Evolutionary conservation across 2,113 vertebrate species (phyloP).

Genomic region (Pogona vitticeps): DNA sequence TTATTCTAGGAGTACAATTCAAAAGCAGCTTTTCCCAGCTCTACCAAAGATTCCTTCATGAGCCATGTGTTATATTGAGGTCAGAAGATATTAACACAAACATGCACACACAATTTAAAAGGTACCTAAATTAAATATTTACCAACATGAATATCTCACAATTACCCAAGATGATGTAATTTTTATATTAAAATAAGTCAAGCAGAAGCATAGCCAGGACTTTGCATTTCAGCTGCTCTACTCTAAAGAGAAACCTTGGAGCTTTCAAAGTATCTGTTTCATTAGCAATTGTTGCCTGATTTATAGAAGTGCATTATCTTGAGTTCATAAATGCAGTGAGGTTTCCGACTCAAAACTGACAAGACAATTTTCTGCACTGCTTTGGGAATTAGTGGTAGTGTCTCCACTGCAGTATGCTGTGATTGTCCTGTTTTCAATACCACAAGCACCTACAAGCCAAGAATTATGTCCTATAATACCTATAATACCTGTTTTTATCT

Average conservation of each 20-base stretch:
- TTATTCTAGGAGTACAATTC: too few relatives aligned
- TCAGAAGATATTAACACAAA: too few relatives aligned
- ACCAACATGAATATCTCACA: background rate
- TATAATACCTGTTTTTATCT: too few relatives aligned
- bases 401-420: background rate
- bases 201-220: conserved; percentile 34
- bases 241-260: conserved; percentile 26
- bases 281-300: conserved; percentile 16
- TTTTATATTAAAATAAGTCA: background rate
- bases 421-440: background rate
- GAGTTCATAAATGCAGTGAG: background rate
- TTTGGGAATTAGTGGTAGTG: background rate
- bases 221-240: conserved; percentile 54
- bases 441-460: too few relatives aligned
- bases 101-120: too few relatives aligned
- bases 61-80: too few relatives aligned
- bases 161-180: conserved; percentile 21
- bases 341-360: conserved; percentile 26
- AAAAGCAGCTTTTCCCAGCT: too few relatives aligned
- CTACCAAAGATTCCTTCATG: too few relatives aligned
- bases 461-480: too few relatives aligned
- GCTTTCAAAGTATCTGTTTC: conserved; percentile 27
- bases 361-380: background rate
- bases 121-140: background rate
- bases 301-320: background rate